phyloP scores from a whole-genome alignment of 2,113 vertebrate species.

The Panthera uncia region DNA sequence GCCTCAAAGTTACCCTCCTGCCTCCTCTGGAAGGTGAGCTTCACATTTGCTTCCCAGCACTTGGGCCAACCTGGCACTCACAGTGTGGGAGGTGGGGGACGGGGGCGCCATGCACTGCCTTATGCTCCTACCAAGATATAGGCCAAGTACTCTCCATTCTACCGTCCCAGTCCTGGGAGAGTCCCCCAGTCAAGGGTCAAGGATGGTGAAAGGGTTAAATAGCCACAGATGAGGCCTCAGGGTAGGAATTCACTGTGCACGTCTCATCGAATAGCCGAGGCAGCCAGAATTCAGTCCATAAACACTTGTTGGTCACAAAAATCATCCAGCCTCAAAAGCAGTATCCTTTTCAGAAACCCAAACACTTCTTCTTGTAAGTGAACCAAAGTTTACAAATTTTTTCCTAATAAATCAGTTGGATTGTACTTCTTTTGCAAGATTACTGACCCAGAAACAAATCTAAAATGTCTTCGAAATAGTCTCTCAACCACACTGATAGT shows the following conservation, averaged over 20 bases:
- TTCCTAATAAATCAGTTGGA: constrained; percentile 31
- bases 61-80: background rate
- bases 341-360: constrained; percentile 42
- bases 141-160: background rate
- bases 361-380: constrained; percentile 38
- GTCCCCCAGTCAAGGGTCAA: too few species aligned
- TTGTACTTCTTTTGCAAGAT: constrained; percentile 15
- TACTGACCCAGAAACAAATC: constrained; percentile 48
- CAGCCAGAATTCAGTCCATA: background rate
- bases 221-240: background rate
- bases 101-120: background rate
- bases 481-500: background rate
- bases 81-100: accelerated
- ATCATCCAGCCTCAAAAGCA: background rate
- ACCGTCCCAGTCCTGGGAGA: accelerated
- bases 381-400: constrained; percentile 25
- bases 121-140: background rate
- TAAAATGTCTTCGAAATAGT: constrained; percentile 11
- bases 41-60: background rate
- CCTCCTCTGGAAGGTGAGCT: background rate
- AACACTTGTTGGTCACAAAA: background rate
- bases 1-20: background rate
- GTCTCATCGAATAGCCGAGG: background rate
- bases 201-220: background rate
- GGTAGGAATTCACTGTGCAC: background rate